Evolutionary conservation across 2,797 vertebrate species (phyloP), one percentile per base, ranked within the genome.

Genomic region (Graptemys geographica): DNA sequence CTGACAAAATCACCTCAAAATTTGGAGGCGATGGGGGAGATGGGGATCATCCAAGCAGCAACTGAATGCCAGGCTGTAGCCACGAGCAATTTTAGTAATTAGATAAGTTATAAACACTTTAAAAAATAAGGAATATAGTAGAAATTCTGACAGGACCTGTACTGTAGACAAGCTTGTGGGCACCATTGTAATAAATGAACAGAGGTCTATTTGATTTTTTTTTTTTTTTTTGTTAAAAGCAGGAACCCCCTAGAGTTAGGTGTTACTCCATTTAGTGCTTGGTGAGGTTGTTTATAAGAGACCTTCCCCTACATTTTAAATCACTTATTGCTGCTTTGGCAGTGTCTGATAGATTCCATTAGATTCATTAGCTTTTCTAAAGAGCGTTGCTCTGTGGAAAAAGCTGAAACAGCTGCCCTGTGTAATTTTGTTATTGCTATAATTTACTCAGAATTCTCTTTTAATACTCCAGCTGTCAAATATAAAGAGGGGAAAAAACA

Each of bases 351-450:
- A 81, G 89, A 96, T 97, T 97, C 96, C 93, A 97, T 97, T 97
- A 98, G 92, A 97, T 97, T 97, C 96, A 97, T 97, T 98, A 97
- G 83, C 88, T 96, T 94, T 97, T 97, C 96, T 97, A 90, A 97
- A 97, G 85, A 97, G 86, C 88, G 41, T 82, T 92, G 81, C 93
- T 98, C 85, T 89, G 62, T 87, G 90, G 92, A 97, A 98, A 95
- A 78, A 87, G 83, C 94, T 97, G 93, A 94, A 98, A 96, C 95
- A 97, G 90, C 92, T 97, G 90, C 91, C 93, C 91, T 95, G 72
- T 96, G 91, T 97, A 96, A 98, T 98, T 98, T 96, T 96, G 93
- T 95, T 96, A 93, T 97, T 95, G 90, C 93, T 97, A 98, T 95
- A 94, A 94, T 98, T 98, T 98, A 91, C 90, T 97, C 81, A 56